These are phyloP conservation scores for Rousettus madagascariensis DNA, from an alignment of 2,797 vertebrate genomes.

Conservation along the genomic window DNA sequence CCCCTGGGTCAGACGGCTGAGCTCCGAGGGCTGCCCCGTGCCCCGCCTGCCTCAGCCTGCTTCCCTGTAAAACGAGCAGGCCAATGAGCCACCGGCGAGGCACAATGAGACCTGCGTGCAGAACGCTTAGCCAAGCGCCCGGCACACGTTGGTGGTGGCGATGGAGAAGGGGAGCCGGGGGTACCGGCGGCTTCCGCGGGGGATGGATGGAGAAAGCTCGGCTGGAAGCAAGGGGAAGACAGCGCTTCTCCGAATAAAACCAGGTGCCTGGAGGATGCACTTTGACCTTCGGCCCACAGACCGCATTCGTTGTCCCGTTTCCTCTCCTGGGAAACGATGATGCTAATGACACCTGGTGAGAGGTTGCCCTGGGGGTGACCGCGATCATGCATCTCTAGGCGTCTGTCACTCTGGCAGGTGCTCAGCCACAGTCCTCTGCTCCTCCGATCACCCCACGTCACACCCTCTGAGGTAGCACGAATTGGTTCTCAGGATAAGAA, in stretches of 20 bases:
- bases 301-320: neutral
- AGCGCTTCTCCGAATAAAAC: rapidly evolving
- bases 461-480: neutral
- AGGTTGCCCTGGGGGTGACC: no score
- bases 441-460: no score
- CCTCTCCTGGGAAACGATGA: neutral
- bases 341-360: rapidly evolving
- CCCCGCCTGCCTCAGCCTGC: neutral
- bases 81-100: rapidly evolving
- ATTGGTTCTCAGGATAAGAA: neutral
- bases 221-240: rapidly evolving
- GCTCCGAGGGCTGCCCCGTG: rapidly evolving
- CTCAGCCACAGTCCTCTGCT: neutral
- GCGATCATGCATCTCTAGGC: rapidly evolving
- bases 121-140: rapidly evolving
- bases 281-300: rapidly evolving
- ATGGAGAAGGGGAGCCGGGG: rapidly evolving
- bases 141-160: rapidly evolving
- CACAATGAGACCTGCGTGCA: rapidly evolving
- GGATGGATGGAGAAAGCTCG: neutral
- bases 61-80: neutral
- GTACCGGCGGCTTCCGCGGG: rapidly evolving
- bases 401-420: rapidly evolving
- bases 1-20: no score
- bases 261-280: no score